Percentiles rank a stretch among this genome's conserved stretches.
Conservation (phyloP, 2,113 vertebrate species). For the Poeciliopsis occidentalis region DNA sequence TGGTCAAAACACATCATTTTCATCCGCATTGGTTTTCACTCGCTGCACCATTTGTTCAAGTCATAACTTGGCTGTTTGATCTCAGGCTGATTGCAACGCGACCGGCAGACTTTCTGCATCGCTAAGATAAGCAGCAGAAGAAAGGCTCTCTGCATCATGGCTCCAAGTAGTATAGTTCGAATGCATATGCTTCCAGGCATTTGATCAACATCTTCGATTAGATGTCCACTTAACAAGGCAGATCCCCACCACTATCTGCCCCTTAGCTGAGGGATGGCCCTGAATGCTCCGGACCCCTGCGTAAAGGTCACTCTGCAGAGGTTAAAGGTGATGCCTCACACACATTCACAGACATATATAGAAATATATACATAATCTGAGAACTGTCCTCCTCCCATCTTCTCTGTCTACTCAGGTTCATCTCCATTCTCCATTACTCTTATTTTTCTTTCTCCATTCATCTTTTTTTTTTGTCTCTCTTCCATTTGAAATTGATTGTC, state of each 20-base stretch:
- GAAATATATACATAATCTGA: slow-evolving; percentile 29
- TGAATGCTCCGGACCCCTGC: slow-evolving; percentile 35
- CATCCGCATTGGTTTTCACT: too few relatives aligned
- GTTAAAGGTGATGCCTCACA: slow-evolving; percentile 61
- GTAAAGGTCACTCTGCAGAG: slow-evolving; percentile 68
- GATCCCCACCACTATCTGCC: slow-evolving; percentile 39
- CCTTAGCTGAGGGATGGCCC: slow-evolving; percentile 32
- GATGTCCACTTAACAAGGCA: slow-evolving; percentile 73
- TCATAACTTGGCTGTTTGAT: slow-evolving; percentile 49
- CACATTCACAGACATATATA: slow-evolving; percentile 26
- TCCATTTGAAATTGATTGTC: too few relatives aligned
- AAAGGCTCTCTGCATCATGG: slow-evolving; percentile 48
- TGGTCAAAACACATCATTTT: slow-evolving; percentile 80
- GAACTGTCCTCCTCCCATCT: slow-evolving; percentile 50
- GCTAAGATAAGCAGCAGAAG: slow-evolving; percentile 53
- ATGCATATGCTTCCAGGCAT: slow-evolving; percentile 54
- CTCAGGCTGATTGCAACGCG: slow-evolving; percentile 60
- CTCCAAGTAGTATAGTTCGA: slow-evolving; percentile 11
- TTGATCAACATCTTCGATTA: slow-evolving; percentile 75
- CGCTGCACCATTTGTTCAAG: slow-evolving; percentile 67
- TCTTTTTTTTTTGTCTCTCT: too few relatives aligned
- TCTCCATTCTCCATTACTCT: slow-evolving; percentile 59
- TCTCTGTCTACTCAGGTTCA: slow-evolving; percentile 58
- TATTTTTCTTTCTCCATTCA: slow-evolving; percentile 50
- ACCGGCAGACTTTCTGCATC: slow-evolving; percentile 56